Conservation (phyloP, 2,888 invertebrate species). For the Geotrupes spiniger region DNA sequence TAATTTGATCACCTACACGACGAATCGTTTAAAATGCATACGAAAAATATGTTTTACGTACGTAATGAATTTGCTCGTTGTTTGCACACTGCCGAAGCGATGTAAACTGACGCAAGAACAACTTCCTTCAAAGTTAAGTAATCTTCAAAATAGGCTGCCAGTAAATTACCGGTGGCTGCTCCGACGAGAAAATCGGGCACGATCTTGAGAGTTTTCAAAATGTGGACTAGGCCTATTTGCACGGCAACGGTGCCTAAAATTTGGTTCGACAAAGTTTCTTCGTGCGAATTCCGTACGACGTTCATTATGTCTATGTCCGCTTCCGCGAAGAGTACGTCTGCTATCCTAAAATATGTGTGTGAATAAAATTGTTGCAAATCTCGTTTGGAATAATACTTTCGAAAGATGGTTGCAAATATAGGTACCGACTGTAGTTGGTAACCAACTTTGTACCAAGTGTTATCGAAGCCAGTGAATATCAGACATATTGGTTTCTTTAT, state of each 20-base stretch:
- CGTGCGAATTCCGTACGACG: slow-evolving; percentile 3
- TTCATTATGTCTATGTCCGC: slow-evolving; percentile 11
- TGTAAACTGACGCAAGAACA: slow-evolving; percentile 44
- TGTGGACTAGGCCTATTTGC: slow-evolving; percentile 48
- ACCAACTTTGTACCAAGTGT: slow-evolving; percentile 6
- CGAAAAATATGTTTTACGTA: no score
- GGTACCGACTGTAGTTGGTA: slow-evolving; percentile 10
- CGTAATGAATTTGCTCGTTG: no score
- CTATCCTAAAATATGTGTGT: slow-evolving; percentile 5
- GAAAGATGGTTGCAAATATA: slow-evolving; percentile 6
- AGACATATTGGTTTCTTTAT: slow-evolving; percentile 7
- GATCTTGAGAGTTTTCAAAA: slow-evolving; percentile 49
- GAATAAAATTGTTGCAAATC: no score
- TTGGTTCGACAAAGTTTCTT: slow-evolving; percentile 2
- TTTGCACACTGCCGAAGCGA: neutral
- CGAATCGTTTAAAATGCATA: no score
- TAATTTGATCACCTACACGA: no score
- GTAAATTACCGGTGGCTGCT: slow-evolving; percentile 53
- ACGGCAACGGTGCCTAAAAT: slow-evolving; percentile 50
- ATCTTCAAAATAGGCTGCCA: slow-evolving; percentile 9
- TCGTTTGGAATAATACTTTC: neutral
- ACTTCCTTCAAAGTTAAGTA: slow-evolving; percentile 55
- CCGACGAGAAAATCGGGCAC: slow-evolving; percentile 66
- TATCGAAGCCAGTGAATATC: slow-evolving; percentile 7
- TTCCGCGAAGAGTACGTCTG: slow-evolving; percentile 1